A percentile compares a stretch with the other conserved stretches of the same genome.
These are phyloP conservation scores for Crocuta crocuta DNA, from an alignment of 2,113 vertebrate genomes.

Conservation along the genomic window DNA sequence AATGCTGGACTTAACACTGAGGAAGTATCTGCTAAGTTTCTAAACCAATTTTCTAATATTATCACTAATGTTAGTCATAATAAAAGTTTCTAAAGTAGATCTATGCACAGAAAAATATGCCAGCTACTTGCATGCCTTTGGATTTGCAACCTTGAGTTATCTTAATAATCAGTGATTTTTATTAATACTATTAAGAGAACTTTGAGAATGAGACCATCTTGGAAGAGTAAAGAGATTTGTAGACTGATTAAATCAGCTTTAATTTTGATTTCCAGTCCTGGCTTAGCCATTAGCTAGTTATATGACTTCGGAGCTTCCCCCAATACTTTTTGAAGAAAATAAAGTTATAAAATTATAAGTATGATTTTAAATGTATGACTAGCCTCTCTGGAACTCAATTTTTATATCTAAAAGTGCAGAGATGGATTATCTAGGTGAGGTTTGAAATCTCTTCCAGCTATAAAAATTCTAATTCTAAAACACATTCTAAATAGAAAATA, in stretches of 20 bases:
- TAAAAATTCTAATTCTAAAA: conserved; percentile 51
- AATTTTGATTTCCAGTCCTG: conserved; percentile 24
- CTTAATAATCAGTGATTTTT: background rate
- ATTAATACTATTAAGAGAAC: background rate
- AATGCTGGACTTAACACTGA: background rate
- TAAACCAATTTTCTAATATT: background rate
- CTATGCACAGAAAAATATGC: background rate
- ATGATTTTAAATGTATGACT: conserved; percentile 35
- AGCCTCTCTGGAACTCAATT: background rate
- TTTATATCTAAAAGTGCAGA: background rate
- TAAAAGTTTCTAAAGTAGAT: conserved; percentile 14
- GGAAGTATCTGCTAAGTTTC: conserved; percentile 14
- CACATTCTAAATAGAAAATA: conserved; percentile 28
- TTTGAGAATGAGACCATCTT: conserved; percentile 13
- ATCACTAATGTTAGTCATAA: background rate
- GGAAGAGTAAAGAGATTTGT: background rate
- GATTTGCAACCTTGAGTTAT: background rate
- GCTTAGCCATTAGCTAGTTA: background rate
- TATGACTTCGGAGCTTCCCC: background rate
- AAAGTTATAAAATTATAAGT: conserved; percentile 37
- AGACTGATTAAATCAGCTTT: background rate
- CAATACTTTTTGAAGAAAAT: background rate
- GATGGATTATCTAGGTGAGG: background rate
- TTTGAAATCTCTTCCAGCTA: background rate
- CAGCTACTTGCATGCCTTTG: background rate